Percentiles rank a stretch among this genome's conserved stretches.
Conservation (phyloP, 2,113 vertebrate genomes). For the Murina feae region DNA sequence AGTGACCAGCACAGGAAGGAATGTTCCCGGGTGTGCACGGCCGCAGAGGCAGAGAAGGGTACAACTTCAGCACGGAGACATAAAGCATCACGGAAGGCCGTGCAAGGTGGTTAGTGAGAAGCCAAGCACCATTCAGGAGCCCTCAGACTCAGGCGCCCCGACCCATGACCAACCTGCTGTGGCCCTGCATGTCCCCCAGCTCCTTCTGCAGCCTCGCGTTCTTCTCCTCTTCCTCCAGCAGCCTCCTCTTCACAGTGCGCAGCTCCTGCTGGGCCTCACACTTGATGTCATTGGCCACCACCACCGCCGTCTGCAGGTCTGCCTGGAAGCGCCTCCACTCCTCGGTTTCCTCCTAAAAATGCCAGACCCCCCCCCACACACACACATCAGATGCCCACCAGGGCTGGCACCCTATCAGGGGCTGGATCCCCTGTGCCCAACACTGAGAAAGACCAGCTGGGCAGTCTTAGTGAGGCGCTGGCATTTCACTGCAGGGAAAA, state of each 20-base stretch:
- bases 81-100: background rate
- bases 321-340: slow-evolving; percentile 97
- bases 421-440: rapidly evolving
- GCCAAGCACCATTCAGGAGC: slow-evolving; percentile 62
- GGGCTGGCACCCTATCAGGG: background rate
- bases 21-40: background rate
- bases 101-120: slow-evolving; percentile 44
- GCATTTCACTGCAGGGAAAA: background rate
- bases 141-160: background rate
- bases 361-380: background rate
- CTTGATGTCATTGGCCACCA: slow-evolving; percentile 98
- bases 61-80: background rate
- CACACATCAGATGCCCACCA: background rate
- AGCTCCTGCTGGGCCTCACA: slow-evolving; percentile 97
- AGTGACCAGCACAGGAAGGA: background rate
- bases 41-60: background rate
- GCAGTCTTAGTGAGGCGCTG: background rate
- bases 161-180: slow-evolving; percentile 83
- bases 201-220: slow-evolving; percentile 87
- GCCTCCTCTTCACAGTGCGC: slow-evolving; percentile 86
- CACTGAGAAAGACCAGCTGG: background rate
- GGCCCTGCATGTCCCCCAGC: slow-evolving; percentile 89
- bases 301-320: slow-evolving; percentile 96
- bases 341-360: slow-evolving; percentile 90
- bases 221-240: slow-evolving; percentile 95